Percentiles rank a stretch among this genome's conserved stretches.
Conservation (phyloP, 2,888 invertebrate genomes). For the Andrena fulva region DNA sequence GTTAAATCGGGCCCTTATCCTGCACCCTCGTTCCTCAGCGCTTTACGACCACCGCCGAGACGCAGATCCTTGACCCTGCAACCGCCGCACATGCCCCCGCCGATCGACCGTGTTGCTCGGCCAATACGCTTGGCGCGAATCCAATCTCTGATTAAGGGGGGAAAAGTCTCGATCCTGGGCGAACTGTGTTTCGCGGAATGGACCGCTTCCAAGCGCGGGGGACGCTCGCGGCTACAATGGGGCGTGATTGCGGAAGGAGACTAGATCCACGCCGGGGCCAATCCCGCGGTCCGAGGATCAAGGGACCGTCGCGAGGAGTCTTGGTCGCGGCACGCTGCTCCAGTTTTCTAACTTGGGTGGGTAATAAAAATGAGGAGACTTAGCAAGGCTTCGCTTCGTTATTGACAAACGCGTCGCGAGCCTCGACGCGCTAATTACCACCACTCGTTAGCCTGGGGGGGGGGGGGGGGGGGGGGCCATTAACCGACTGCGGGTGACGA, state of each 20-base stretch:
- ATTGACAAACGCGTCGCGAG: neutral
- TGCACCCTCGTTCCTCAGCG: neutral
- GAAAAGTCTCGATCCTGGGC: conserved; percentile 30
- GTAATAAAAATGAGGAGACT: too few relatives aligned
- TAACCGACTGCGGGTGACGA: neutral
- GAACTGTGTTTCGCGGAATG: conserved; percentile 40
- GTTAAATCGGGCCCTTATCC: neutral
- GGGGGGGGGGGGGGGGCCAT: conserved; percentile 14
- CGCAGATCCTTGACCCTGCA: conserved; percentile 51
- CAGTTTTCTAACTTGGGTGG: neutral
- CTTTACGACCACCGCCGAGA: conserved; percentile 7
- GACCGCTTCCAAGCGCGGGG: conserved; percentile 39
- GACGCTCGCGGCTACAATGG: conserved; percentile 34
- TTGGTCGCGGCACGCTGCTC: conserved; percentile 2
- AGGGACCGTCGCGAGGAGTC: neutral
- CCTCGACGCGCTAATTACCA: conserved; percentile 22
- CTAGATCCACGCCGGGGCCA: neutral
- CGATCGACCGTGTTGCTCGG: conserved; percentile 29
- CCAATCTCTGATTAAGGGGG: conserved; percentile 58
- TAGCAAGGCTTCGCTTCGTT: neutral
- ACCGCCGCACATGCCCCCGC: neutral
- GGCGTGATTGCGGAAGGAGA: conserved; percentile 36
- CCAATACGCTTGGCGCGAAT: conserved; percentile 52
- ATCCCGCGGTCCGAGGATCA: conserved; percentile 19
- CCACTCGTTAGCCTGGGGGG: conserved; percentile 6